Conservation (phyloP, 2,888 invertebrate species). For the Gymnosoma rotundatum region DNA sequence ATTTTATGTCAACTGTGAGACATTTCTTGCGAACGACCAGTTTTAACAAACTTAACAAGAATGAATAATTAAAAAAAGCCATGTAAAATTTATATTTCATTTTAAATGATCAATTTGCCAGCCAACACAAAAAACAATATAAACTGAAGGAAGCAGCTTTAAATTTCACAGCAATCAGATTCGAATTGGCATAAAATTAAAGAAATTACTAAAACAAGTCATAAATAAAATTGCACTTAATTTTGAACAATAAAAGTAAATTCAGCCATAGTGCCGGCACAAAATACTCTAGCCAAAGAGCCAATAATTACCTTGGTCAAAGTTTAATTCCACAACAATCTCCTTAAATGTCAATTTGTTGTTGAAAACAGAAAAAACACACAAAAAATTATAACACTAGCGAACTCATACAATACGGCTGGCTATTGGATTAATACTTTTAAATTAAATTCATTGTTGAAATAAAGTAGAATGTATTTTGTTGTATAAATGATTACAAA, state of each 20-base stretch:
- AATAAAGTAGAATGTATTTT: conserved; percentile 41
- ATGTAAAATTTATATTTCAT: background rate
- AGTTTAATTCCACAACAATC: conserved; percentile 59
- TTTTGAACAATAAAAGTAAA: conserved; percentile 56
- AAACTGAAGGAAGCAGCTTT: conserved; percentile 37
- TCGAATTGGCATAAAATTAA: background rate
- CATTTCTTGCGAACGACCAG: background rate
- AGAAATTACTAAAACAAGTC: conserved; percentile 25
- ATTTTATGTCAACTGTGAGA: background rate
- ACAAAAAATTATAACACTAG: background rate
- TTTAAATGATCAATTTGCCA: conserved; percentile 12
- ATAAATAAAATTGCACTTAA: conserved; percentile 40
- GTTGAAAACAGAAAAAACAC: background rate
- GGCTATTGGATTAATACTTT: conserved; percentile 2
- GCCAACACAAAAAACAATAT: background rate
- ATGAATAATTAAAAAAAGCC: conserved; percentile 6
- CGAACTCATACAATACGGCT: background rate
- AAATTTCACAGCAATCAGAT: background rate
- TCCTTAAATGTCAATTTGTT: conserved; percentile 69
- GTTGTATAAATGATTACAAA: conserved; percentile 45
- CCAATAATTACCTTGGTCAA: conserved; percentile 57
- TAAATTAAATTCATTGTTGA: conserved; percentile 27
- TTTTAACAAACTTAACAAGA: background rate
- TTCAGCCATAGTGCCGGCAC: conserved; percentile 1
- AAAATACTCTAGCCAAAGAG: background rate